A percentile compares a stretch with the other conserved stretches of the same genome.
Conservation (phyloP, 2,797 vertebrate genomes). For the Chromis chromis region DNA sequence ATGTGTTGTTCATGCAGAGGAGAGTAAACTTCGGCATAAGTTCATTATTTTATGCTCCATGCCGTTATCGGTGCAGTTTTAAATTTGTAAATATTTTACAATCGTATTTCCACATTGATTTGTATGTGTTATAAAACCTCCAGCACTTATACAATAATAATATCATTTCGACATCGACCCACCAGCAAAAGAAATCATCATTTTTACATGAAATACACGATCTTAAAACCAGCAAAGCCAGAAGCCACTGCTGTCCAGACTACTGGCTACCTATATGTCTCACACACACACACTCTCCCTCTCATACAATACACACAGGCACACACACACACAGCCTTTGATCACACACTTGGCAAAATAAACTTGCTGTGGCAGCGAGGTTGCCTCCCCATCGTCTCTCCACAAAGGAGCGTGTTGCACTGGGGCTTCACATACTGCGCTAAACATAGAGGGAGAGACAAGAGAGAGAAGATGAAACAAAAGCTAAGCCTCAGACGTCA, state of each 20-base stretch:
- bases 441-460: conserved; percentile 60
- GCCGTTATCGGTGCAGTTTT: not conserved
- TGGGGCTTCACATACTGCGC: conserved; percentile 52
- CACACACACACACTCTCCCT: conserved; percentile 16
- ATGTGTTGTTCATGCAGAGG: conserved; percentile 2
- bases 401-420: conserved; percentile 52
- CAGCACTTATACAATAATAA: not conserved
- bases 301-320: conserved; percentile 11
- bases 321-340: conserved; percentile 58
- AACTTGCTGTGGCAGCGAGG: conserved; percentile 73
- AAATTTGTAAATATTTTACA: not conserved
- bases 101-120: conserved; percentile 7
- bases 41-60: not conserved
- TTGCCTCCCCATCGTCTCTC: conserved; percentile 67
- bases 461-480: conserved; percentile 69
- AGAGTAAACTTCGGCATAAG: not conserved
- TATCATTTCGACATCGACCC: not conserved
- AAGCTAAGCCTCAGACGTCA: conserved; percentile 66
- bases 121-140: conserved; percentile 8
- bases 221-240: conserved; percentile 15
- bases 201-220: conserved; percentile 6
- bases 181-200: conserved; percentile 2
- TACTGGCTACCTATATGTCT: not conserved
- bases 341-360: conserved; percentile 71
- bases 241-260: conserved; percentile 16